phyloP scores from a whole-genome alignment of 2,888 invertebrate genomes.

The Harpalus rufipes region DNA sequence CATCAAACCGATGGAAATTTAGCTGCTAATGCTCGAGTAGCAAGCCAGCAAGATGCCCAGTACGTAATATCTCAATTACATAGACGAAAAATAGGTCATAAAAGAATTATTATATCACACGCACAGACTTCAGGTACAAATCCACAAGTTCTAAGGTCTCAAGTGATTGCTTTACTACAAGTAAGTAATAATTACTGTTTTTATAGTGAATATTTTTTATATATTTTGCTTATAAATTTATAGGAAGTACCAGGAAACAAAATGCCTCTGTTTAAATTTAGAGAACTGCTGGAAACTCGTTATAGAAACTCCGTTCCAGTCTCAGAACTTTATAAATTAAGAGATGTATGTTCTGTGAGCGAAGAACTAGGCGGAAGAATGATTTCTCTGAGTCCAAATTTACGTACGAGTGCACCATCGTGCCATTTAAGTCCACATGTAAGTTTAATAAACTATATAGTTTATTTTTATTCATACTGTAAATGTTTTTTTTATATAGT shows the following conservation, averaged over 20 bases:
- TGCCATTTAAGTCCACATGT: slow-evolving; percentile 65
- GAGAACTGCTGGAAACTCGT: slow-evolving; percentile 90
- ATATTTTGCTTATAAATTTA: slow-evolving; percentile 66
- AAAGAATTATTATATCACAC: slow-evolving; percentile 88
- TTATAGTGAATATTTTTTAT: neutral
- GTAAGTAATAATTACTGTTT: slow-evolving; percentile 71
- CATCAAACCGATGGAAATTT: slow-evolving; percentile 84
- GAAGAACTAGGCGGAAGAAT: slow-evolving; percentile 85
- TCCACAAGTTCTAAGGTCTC: slow-evolving; percentile 82
- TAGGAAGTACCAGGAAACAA: slow-evolving; percentile 87
- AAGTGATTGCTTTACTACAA: slow-evolving; percentile 86
- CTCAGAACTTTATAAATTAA: slow-evolving; percentile 86
- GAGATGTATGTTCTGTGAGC: slow-evolving; percentile 87
- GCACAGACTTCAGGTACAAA: slow-evolving; percentile 82
- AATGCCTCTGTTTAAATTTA: slow-evolving; percentile 89
- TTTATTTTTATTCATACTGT: neutral
- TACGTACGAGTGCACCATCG: slow-evolving; percentile 79
- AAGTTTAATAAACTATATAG: neutral
- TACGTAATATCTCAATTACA: slow-evolving; percentile 90
- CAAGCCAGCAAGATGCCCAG: slow-evolving; percentile 82
- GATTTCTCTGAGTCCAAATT: slow-evolving; percentile 82
- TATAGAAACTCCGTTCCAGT: slow-evolving; percentile 87
- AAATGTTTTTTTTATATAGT: slow-evolving; percentile 3
- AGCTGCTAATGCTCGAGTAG: slow-evolving; percentile 86
- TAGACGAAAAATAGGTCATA: slow-evolving; percentile 88